Conservation (phyloP, 2,888 invertebrate species). For the Kryphioiulus occultus region DNA sequence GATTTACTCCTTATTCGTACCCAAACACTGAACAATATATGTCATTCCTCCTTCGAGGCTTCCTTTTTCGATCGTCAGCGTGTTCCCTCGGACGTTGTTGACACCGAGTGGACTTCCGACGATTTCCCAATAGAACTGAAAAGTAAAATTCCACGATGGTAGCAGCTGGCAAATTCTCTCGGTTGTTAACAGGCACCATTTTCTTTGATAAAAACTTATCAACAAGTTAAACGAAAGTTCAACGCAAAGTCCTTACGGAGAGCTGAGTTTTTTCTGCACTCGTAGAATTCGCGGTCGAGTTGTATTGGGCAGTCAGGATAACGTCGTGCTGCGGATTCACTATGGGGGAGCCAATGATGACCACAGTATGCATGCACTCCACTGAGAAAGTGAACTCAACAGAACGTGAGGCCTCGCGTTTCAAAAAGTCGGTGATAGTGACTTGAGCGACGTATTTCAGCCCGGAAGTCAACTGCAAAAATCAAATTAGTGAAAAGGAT, state of each 20-base stretch:
- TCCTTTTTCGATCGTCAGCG: constrained; percentile 11
- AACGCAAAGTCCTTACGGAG: background rate
- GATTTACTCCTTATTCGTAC: background rate
- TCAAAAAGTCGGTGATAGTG: background rate
- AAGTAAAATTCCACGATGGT: too few species aligned
- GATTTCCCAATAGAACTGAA: constrained; percentile 48
- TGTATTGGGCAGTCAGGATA: background rate
- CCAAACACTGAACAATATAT: constrained; percentile 43
- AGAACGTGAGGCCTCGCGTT: background rate
- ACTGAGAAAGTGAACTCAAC: background rate
- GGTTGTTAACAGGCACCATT: background rate
- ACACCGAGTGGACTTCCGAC: constrained; percentile 6
- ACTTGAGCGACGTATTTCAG: background rate
- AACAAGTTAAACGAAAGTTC: background rate
- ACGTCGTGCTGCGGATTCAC: constrained; percentile 37
- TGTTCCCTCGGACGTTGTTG: background rate
- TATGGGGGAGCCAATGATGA: background rate
- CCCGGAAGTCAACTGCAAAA: background rate
- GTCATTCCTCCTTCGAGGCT: constrained; percentile 41
- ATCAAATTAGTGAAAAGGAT: background rate
- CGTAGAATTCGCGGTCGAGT: background rate
- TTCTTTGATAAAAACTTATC: background rate
- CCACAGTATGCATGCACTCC: background rate
- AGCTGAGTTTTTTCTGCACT: background rate
- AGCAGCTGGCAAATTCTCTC: background rate